Base-by-base conservation (phyloP, 2,888 invertebrate species). In the Pterobdella sp. region DNA sequence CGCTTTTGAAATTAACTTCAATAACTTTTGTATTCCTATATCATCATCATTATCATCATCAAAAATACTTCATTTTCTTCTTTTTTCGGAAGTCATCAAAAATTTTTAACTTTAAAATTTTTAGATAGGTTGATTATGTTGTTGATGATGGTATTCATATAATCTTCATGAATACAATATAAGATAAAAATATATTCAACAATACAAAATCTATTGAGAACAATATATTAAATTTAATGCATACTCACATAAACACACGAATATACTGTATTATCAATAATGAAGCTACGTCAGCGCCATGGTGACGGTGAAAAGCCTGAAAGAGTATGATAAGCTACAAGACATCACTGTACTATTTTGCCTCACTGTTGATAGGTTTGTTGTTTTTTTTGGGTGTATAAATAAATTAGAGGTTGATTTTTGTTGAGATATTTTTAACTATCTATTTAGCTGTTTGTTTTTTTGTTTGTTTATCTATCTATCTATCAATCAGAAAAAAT, bases 261-360 rank as follows among this genome's bases (percentile, higher is more conserved):
- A 18, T 42, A 29, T 26, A 29, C 14, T 49, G 32, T 34, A 7
- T 7, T 69, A 31, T 49, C 1, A 34, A 36, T 64, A n/a, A n/a
- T n/a, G 42, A 79, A 93, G 93, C 81, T 98, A 98, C 85, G 97
- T 98, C 18, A 95, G 94, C 81, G 96, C 95, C 0, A 98, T 98
- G 97, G 97, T 98, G 72, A 95, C 95, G 75, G 97, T 98, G 64
- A 98, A 98, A 84, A 90, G 92, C 1, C 91, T 92, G 34, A 90
- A 91, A 81, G 97, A 98, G 84, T 95, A 96, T 84, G 95, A 97
- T 83, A 89, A 94, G 78, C 93, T 95, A 82, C 94, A 97, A 84
- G 89, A 78, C 14, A 75, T 78, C 42, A 92, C 94, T 77, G 96
- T 98, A 29, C 87, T 98, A 64, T 98, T 97, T 85, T 96, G 96